Evolutionary conservation across 1,140 invertebrate genomes (phyloP).

Genomic region (Platyura marginata): DNA sequence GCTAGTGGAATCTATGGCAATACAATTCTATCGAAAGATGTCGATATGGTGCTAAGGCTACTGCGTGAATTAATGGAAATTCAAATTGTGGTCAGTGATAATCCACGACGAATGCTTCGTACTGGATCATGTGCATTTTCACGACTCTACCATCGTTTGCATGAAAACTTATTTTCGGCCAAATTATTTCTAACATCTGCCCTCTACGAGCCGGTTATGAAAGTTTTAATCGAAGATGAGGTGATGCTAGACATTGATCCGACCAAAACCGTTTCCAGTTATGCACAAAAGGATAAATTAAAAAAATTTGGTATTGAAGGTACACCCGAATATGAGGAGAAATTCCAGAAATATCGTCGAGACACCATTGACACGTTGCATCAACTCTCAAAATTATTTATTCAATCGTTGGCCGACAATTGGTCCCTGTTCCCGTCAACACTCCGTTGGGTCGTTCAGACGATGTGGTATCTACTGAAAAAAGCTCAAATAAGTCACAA

Average conservation of each 20-base stretch:
- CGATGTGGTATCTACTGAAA: constrained; percentile 49
- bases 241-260: constrained; percentile 85
- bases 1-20: constrained; percentile 70
- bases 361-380: constrained; percentile 65
- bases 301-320: constrained; percentile 59
- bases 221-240: constrained; percentile 84
- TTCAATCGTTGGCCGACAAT: constrained; percentile 66
- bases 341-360: constrained; percentile 53
- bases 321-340: constrained; percentile 44
- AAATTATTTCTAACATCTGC: constrained; percentile 86
- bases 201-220: constrained; percentile 78
- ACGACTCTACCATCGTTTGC: constrained; percentile 73
- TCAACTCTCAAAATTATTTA: constrained; percentile 62
- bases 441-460: constrained; percentile 57
- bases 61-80: constrained; percentile 66
- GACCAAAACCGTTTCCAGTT: constrained; percentile 54
- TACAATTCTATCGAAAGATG: constrained; percentile 64
- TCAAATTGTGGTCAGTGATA: constrained; percentile 60
- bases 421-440: constrained; percentile 82
- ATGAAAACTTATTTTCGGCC: constrained; percentile 77
- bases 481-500: constrained; percentile 42
- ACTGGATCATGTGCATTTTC: constrained; percentile 78
- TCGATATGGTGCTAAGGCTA: constrained; percentile 54
- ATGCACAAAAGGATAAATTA: constrained; percentile 16
- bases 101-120: constrained; percentile 65